Conservation (phyloP, 2,888 invertebrate genomes). For the Eupithecia tripunctaria region DNA sequence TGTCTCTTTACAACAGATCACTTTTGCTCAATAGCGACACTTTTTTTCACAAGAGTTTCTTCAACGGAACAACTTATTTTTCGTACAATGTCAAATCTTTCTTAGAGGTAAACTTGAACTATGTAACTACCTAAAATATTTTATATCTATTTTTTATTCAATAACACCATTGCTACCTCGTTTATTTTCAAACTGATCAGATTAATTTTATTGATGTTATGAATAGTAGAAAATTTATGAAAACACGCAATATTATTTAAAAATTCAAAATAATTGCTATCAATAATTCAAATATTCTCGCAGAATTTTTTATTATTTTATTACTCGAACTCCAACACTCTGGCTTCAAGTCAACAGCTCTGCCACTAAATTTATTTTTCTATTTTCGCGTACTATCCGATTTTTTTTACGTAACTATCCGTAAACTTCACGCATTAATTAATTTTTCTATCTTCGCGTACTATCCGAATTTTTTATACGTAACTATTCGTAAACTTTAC, state of each 20-base stretch:
- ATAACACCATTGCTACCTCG: neutral
- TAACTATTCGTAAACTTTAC: too few species aligned
- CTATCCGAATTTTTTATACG: too few species aligned
- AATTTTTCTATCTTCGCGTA: too few species aligned
- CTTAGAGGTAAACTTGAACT: neutral
- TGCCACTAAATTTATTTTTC: neutral
- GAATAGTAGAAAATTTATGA: neutral
- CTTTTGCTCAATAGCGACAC: neutral
- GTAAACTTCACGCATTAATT: neutral
- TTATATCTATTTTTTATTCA: neutral
- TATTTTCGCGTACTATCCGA: too few species aligned
- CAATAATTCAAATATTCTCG: neutral
- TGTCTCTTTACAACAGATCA: neutral
- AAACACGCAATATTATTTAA: neutral
- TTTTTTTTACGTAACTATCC: neutral
- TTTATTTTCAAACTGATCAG: neutral
- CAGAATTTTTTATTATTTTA: too few species aligned
- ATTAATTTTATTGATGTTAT: too few species aligned
- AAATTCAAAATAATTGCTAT: neutral
- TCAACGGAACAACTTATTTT: neutral
- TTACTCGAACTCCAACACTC: neutral
- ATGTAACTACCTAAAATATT: neutral
- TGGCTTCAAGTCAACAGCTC: neutral
- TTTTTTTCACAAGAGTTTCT: neutral
- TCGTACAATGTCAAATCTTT: neutral